Evolutionary conservation across 2,113 vertebrate species (phyloP).

Genomic region (Plecotus auritus): DNA sequence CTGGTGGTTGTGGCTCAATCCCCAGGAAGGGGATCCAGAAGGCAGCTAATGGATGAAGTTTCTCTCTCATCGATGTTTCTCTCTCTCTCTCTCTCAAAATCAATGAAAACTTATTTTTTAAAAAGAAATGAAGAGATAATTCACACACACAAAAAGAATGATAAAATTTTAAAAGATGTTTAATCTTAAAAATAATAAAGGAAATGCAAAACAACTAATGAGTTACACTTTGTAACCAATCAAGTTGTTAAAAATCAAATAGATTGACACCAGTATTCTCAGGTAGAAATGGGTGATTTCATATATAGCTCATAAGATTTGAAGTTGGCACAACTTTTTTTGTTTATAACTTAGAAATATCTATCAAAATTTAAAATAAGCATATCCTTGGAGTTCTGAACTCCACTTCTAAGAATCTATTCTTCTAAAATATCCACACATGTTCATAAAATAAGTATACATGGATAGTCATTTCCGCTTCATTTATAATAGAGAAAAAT

Average conservation of each 20-base stretch:
- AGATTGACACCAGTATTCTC: background rate
- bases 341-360: background rate
- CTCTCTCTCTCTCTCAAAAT: no score
- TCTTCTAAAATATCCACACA: background rate
- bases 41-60: no score
- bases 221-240: background rate
- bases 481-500: background rate
- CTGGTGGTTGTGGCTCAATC: no score
- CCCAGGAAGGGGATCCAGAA: no score
- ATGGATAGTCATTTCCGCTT: background rate
- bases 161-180: background rate
- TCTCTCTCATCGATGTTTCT: no score
- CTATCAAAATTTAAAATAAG: background rate
- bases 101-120: no score
- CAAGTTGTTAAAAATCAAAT: background rate
- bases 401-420: background rate
- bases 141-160: background rate
- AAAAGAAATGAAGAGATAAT: background rate
- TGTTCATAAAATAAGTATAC: background rate
- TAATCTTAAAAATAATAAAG: constrained; percentile 17
- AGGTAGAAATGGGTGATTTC: background rate
- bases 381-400: background rate
- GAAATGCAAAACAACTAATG: background rate
- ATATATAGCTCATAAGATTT: background rate
- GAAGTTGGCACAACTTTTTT: background rate